A percentile compares a stretch with the other conserved stretches of the same genome.
phyloP scores from a whole-genome alignment of 2,888 invertebrate species.

The Caenorhabditis sp. region DNA sequence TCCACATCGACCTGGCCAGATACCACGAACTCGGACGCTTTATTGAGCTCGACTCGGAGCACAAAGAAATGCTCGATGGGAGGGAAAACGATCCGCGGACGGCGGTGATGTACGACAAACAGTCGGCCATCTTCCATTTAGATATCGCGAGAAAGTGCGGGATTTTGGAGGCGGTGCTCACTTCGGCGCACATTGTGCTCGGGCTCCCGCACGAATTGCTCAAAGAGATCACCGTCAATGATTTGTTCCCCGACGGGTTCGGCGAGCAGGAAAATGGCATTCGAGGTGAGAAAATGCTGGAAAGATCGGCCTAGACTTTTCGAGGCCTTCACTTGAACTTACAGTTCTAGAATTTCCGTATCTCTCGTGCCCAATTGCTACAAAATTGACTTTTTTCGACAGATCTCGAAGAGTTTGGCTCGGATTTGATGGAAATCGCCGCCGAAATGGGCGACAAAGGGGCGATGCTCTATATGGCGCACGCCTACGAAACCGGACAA shows the following conservation, averaged over 20 bases:
- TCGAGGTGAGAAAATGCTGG: slow-evolving; percentile 2
- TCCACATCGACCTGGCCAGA: slow-evolving; percentile 82
- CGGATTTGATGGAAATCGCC: slow-evolving; percentile 80
- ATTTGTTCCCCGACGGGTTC: slow-evolving; percentile 55
- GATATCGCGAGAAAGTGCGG: slow-evolving; percentile 82
- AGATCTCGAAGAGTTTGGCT: slow-evolving; percentile 62
- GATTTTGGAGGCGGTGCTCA: slow-evolving; percentile 81
- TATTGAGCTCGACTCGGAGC: slow-evolving; percentile 63
- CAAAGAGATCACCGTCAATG: slow-evolving; percentile 80
- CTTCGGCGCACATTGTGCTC: slow-evolving; percentile 81
- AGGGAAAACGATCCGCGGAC: slow-evolving; percentile 62
- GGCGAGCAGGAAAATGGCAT: slow-evolving; percentile 71
- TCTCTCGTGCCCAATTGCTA: too few species aligned
- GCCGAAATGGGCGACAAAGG: slow-evolving; percentile 81
- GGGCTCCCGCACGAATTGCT: slow-evolving; percentile 81
- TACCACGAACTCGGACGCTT: slow-evolving; percentile 82
- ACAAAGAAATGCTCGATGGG: slow-evolving; percentile 50
- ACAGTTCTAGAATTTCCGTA: too few species aligned
- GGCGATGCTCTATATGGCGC: slow-evolving; percentile 81
- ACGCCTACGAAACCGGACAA: slow-evolving; percentile 81
- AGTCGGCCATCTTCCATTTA: slow-evolving; percentile 82
- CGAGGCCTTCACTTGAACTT: too few species aligned
- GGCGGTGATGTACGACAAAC: slow-evolving; percentile 80
- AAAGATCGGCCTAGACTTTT: neutral
- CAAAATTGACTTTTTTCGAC: too few species aligned